phyloP scores from a whole-genome alignment of 64 coral and sea anemone species.

The Actinia equina region DNA sequence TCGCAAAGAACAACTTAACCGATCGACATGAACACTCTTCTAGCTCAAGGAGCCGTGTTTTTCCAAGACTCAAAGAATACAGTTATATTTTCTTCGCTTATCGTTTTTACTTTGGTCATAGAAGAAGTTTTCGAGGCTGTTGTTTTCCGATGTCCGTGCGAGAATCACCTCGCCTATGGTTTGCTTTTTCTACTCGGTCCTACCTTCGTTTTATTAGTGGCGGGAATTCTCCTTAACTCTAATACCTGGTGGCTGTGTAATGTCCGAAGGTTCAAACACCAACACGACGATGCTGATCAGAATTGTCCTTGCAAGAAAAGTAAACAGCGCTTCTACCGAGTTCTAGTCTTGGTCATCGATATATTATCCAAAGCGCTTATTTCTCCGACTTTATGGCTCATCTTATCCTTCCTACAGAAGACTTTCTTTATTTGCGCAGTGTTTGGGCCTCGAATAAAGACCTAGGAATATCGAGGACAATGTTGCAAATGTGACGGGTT shows the following conservation, averaged over 20 bases:
- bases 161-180: neutral
- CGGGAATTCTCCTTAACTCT: neutral
- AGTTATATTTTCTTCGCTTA: neutral
- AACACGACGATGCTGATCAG: neutral
- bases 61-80: neutral
- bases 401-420: neutral
- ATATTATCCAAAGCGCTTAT: neutral
- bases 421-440: neutral
- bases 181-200: neutral
- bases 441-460: neutral
- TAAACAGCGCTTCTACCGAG: neutral
- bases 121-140: neutral
- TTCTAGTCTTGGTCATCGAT: neutral
- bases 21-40: neutral
- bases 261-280: neutral
- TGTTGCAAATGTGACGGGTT: neutral
- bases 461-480: neutral
- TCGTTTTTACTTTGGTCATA: neutral
- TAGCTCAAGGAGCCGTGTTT: neutral
- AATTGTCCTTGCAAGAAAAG: neutral
- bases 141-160: neutral
- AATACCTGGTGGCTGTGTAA: neutral
- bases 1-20: too few species aligned
- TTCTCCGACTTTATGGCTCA: constrained; percentile 1
- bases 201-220: neutral